Evolutionary conservation across 2,797 vertebrate genomes (phyloP).

Genomic region (Darevskia mixta): DNA sequence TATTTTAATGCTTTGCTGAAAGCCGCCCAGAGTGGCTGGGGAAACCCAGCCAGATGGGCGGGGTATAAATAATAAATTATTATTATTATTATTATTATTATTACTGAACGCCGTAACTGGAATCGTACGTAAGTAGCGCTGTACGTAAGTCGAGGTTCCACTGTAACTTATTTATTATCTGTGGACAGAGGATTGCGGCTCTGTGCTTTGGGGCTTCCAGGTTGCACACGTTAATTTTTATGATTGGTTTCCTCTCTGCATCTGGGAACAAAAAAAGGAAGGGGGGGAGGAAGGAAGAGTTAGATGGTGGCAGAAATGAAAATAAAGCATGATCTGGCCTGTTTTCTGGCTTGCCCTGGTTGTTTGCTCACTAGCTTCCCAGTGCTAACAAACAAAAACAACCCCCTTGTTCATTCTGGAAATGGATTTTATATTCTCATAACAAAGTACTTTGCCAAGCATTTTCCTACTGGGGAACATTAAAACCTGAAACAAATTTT

Average conservation of each 20-base stretch:
- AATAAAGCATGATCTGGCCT: conserved; percentile 9
- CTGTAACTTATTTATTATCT: background rate
- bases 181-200: background rate
- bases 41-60: no score
- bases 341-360: conserved; percentile 26
- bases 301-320: conserved; percentile 36
- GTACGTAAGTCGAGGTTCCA: no score
- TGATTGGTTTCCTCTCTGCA: background rate
- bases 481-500: conserved; percentile 67
- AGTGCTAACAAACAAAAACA: conserved; percentile 49
- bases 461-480: conserved; percentile 61
- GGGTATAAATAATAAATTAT: no score
- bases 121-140: no score
- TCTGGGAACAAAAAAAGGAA: background rate
- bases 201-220: background rate
- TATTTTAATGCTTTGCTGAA: no score
- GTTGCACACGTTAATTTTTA: background rate
- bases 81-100: no score
- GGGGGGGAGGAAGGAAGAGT: conserved; percentile 6
- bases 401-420: conserved; percentile 52
- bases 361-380: conserved; percentile 40
- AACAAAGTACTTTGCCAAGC: conserved; percentile 65
- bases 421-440: conserved; percentile 64
- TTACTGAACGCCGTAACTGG: no score
- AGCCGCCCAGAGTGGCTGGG: no score